A percentile compares a stretch with the other conserved stretches of the same genome.
Conservation (phyloP, 2,888 invertebrate genomes). For the Athripsodes cinereus region DNA sequence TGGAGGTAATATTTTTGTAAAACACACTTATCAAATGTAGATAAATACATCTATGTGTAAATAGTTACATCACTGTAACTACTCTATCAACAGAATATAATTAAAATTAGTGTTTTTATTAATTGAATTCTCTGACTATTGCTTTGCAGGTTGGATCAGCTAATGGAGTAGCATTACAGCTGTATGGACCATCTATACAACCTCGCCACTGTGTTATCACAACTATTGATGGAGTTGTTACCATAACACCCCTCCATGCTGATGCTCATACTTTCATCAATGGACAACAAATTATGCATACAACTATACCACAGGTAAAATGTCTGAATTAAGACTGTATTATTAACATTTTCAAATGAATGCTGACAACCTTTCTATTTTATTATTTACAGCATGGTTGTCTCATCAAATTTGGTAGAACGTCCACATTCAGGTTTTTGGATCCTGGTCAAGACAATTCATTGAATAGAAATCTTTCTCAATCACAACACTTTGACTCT, state of each 20-base stretch:
- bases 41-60: no score
- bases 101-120: not conserved
- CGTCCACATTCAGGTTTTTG: constrained; percentile 79
- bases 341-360: not conserved
- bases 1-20: constrained; percentile 56
- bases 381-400: constrained; percentile 62
- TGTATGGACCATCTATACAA: constrained; percentile 87
- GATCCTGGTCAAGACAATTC: constrained; percentile 78
- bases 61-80: not conserved
- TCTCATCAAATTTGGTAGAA: constrained; percentile 78
- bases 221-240: constrained; percentile 86
- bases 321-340: no score
- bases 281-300: constrained; percentile 85
- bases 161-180: constrained; percentile 71
- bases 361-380: no score
- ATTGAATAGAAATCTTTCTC: constrained; percentile 68
- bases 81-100: not conserved
- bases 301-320: constrained; percentile 84
- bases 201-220: constrained; percentile 94
- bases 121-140: not conserved
- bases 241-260: constrained; percentile 86
- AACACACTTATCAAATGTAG: no score
- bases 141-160: constrained; percentile 59
- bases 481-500: constrained; percentile 65
- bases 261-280: constrained; percentile 95